Base-by-base conservation (phyloP, 2,797 vertebrate genomes). In the Ctenochaetus hawaiiensis region DNA sequence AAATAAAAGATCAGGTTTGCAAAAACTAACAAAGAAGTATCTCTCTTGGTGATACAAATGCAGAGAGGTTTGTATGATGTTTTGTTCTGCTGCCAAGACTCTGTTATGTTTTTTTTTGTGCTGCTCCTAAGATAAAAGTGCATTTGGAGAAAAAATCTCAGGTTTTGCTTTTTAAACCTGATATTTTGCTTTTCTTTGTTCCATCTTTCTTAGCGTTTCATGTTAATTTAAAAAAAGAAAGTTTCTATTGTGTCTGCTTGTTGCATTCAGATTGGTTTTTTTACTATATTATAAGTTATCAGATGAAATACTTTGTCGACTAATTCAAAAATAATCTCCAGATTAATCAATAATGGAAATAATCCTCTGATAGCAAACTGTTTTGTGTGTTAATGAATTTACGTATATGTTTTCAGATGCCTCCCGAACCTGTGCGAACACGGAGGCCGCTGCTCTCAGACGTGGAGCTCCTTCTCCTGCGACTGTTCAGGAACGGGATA, bases 381-480 rank as follows among this genome's bases (percentile, higher is more conserved):
- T 34, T 9, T 6, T 37, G 34, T 52, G n/a, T 30, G 22, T 26
- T 10, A n/a, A 3, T 37, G 6, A 1, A 1, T 13, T 12, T 1
- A 0, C 4, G 1, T 23, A 6, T n/a, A 5, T 18, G 13, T 26
- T 39, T 44, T 0, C 90, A 99, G 98, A 51, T 99, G 98, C 88
- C 95, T 99, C 34, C 97, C 98, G 17, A 97, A 97, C 95, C 95
- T 97, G 64, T 99, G 98, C 80, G 97, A 99, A 84, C 98, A 99
- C 0, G 97, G 96, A 53, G 97, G 97, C 63, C 95, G 88, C 77
- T 99, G 98, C 78, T 96, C 96, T 30, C 98, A 99, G 91, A 96
- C 96, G 2, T 99, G 98, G 98, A 91, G 78, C n/a, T 94, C 94
- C 10, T 99, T 99, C 90, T 91, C 93, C 87, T 99, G 98, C 0